Conservation (phyloP, 2,113 vertebrate genomes). For the Carollia perspicillata region DNA sequence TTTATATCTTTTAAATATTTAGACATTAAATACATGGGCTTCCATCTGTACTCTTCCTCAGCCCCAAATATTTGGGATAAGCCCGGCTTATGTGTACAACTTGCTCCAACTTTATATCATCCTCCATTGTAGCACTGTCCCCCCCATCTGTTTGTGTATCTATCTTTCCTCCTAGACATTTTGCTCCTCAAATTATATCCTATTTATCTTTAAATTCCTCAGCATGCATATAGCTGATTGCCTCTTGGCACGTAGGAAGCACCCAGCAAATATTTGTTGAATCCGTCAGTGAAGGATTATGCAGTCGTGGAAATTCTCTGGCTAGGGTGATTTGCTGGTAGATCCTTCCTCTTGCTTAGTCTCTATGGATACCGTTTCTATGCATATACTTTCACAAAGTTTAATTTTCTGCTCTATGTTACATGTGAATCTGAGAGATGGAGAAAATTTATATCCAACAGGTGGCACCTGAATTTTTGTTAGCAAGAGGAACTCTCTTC, state of each 20-base stretch:
- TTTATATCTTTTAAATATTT: slow-evolving; percentile 8
- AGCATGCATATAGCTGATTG: not conserved
- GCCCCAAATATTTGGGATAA: not conserved
- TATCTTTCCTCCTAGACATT: not conserved
- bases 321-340: not conserved
- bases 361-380: not conserved
- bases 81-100: not conserved
- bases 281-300: not conserved
- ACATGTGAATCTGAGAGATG: not conserved
- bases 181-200: not conserved
- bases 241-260: not conserved
- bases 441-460: not conserved
- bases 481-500: not conserved
- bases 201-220: slow-evolving; percentile 25
- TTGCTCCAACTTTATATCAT: not conserved
- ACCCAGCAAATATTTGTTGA: not conserved
- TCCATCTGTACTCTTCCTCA: not conserved
- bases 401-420: not conserved
- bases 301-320: not conserved
- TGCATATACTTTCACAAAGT: not conserved
- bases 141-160: not conserved
- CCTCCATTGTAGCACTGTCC: not conserved
- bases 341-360: not conserved
- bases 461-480: not conserved
- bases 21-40: not conserved